Evolutionary conservation across 2,113 vertebrate species (phyloP), one percentile per base, ranked within the genome.

Genomic region (Kryptolebias marmoratus): DNA sequence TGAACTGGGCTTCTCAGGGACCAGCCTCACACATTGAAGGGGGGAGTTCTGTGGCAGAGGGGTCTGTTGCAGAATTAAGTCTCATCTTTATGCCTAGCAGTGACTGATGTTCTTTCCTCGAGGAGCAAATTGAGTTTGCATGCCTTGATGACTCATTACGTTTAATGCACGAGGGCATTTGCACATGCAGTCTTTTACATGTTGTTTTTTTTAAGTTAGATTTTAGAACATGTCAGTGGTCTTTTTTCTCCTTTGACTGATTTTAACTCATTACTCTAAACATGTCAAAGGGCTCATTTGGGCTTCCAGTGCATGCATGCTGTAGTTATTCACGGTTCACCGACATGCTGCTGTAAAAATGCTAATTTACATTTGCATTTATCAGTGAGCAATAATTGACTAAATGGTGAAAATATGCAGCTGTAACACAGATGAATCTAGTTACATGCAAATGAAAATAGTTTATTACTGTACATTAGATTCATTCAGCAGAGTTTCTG

Each of bases 101-200:
- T 76, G 9, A 77, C 77, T 87, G 86, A 88, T 90, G 82, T 86
- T 90, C 82, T 66, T 85, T 80, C 87, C 79, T 88, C 79, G 75
- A 76, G 82, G 79, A 92, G 87, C 78, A 90, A 88, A 92, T 88
- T 83, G 79, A 85, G 77, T 90, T 86, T 89, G 75, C 86, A 87
- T 84, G 90, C 86, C 82, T 87, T 90, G 86, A 88, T 90, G 72
- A 90, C 75, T 91, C 81, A 90, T 88, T 92, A 90, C 74, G 75
- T 70, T 79, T 77, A 75, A 80, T 75, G 72, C 81, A 78, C 84
- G 77, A 31, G 81, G 86, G 82, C 78, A 83, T 88, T 80, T 62
- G 11, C 52, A 80, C 77, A 78, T 82, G 72, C 80, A 89, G 58
- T 48, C 67, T 82, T 79, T 81, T 83, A 79, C 73, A 77, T 82